Evolutionary conservation across 2,113 vertebrate species (phyloP).

Genomic region (Semicossyphus pulcher): DNA sequence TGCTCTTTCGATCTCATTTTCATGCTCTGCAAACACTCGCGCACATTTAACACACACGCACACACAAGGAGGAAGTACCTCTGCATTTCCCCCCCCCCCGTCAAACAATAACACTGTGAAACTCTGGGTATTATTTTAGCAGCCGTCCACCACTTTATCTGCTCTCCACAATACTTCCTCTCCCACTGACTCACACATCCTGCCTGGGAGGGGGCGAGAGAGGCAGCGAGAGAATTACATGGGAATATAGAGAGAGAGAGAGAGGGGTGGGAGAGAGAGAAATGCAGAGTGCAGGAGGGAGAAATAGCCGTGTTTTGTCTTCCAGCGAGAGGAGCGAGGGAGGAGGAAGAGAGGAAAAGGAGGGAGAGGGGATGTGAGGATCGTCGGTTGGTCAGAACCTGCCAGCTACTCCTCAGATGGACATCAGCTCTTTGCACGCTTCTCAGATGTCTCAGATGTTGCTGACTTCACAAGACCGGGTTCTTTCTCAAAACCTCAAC

Average conservation of each 20-base stretch:
- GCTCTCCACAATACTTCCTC: slow-evolving; percentile 88
- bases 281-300: slow-evolving; percentile 44
- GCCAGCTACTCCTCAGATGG: slow-evolving; percentile 40
- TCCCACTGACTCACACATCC: slow-evolving; percentile 81
- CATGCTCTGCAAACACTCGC: slow-evolving; percentile 31
- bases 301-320: slow-evolving; percentile 78
- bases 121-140: slow-evolving; percentile 85
- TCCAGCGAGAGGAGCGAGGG: slow-evolving; percentile 62
- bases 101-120: slow-evolving; percentile 85
- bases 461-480: neutral
- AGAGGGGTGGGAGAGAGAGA: slow-evolving; percentile 31
- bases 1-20: slow-evolving; percentile 49
- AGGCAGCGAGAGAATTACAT: slow-evolving; percentile 43
- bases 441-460: slow-evolving; percentile 22
- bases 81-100: slow-evolving; percentile 68
- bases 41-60: neutral
- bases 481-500: slow-evolving; percentile 3
- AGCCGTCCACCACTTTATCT: slow-evolving; percentile 88
- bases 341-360: slow-evolving; percentile 59
- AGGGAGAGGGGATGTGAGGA: slow-evolving; percentile 60
- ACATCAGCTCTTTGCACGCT: slow-evolving; percentile 28
- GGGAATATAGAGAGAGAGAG: slow-evolving; percentile 31
- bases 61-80: slow-evolving; percentile 76
- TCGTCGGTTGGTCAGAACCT: slow-evolving; percentile 35
- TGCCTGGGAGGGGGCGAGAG: slow-evolving; percentile 70